Base-by-base conservation (phyloP, 2,797 vertebrate genomes). In the Leptoclinus maculatus region DNA sequence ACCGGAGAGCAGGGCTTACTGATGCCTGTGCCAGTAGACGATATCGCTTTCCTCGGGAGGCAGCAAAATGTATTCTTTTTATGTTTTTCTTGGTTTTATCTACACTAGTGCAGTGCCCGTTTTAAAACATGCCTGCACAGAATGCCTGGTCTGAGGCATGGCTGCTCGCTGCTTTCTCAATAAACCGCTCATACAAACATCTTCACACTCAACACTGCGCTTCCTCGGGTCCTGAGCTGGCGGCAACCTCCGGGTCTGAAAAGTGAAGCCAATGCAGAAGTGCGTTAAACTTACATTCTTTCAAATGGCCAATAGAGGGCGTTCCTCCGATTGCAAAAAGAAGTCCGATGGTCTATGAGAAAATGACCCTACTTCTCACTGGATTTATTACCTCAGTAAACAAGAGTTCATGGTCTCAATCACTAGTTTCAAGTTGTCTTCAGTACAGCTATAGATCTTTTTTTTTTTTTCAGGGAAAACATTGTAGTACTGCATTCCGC, bases 21-120 rank as follows among this genome's bases (percentile, higher is more conserved):
- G 43, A 69, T 72, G 66, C 59, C 63, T 66, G 32, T 58, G 54
- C 69, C 62, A 74, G 17, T 66, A 53, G 29, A 13, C 1, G 51
- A 25, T 75, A 45, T 49, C 74, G 9, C 60, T 2, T 68, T 58
- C 39, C 16, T 63, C 12, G 4, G 13, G 16, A 0, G 12, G 23
- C n/a, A 67, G 17, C 14, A 73, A 32, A 45, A 43, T 38, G 11
- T n/a, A n/a, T 56, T 66, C 45, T 58, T 51, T 19, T 11, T 13
- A 36, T 51, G 17, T 19, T 71, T 74, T 73, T 71, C 17, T 62
- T 47, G 23, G n/a, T 39, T 74, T 56, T 56, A 68, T 70, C 21
- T 27, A 10, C 21, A 36, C 14, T 19, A 6, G 23, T 16, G 12
- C 12, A 27, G 7, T 27, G 23, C 23, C 23, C 1, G 7, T 10